Percentiles rank a stretch among this genome's conserved stretches.
Evolutionary conservation across 2,888 invertebrate species (phyloP).

Genomic region (Neoitamus cyanurus): DNA sequence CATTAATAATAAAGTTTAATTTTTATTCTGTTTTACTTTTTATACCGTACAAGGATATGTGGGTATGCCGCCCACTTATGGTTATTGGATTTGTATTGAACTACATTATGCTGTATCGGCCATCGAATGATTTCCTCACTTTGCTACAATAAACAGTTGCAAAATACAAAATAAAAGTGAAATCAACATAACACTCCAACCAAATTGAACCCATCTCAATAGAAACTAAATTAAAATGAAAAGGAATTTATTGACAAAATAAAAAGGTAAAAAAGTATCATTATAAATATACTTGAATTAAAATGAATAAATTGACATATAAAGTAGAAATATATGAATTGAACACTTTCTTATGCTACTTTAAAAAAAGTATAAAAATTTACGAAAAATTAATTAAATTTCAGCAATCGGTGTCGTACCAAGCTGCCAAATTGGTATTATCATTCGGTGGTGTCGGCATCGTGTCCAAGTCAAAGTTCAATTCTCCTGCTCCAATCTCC

Average conservation of each 20-base stretch:
- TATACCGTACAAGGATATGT: not conserved
- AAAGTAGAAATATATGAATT: conserved; percentile 15
- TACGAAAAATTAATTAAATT: conserved; percentile 25
- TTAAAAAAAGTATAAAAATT: conserved; percentile 20
- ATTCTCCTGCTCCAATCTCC: conserved; percentile 77
- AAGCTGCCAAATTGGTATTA: conserved; percentile 92
- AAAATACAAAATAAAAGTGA: not conserved
- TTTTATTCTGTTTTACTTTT: not conserved
- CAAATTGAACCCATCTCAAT: not conserved
- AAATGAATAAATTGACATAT: conserved; percentile 26
- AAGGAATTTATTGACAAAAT: conserved; percentile 6
- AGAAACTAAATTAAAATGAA: not conserved
- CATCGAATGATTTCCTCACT: not conserved
- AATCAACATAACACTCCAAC: not conserved
- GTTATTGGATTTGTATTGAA: not conserved
- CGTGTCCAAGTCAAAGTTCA: conserved; percentile 83
- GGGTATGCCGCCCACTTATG: not conserved
- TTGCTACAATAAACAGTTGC: not conserved
- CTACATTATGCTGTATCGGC: not conserved
- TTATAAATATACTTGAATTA: conserved; percentile 28
- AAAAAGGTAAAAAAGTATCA: conserved; percentile 22
- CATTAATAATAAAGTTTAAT: not conserved
- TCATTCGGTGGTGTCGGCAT: conserved; percentile 87
- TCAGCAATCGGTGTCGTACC: conserved; percentile 97
- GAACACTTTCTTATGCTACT: conserved; percentile 14